Evolutionary conservation across 2,113 vertebrate genomes (phyloP), one percentile per base, ranked within the genome.

Genomic region (Microcebus tavaratra): DNA sequence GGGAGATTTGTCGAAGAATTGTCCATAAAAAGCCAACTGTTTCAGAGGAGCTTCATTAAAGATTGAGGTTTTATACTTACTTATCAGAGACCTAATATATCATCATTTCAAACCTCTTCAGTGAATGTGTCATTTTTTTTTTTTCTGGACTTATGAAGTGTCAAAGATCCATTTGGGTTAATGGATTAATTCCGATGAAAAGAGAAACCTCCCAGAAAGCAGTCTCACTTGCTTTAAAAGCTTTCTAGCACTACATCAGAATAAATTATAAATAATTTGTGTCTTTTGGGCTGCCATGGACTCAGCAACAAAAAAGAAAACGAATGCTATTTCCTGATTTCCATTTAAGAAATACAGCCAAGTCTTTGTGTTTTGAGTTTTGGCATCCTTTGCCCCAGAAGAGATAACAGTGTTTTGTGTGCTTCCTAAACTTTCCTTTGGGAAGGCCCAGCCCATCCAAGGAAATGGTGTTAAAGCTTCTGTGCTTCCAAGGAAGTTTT

Each of bases 91-190:
- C 5, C 25, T 84, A 8, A 53, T 70, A n/a, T 2, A 27, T 3
- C 68, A 11, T 88, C 48, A 70, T 94, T 89, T 91, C 72, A 97
- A 95, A 84, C 25, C 4, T 84, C 23, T 68, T 93, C 70, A 80
- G 57, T 48, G 25, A 95, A 50, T 31, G 0, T 76, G 3, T 82
- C 36, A 14, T 50, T 50, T 42, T 73, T 72, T 65, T 81, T 90
- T 72, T 65, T 81, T 86, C 63, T 88, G 14, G 27, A 96, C 20
- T 78, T 72, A 63, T 0, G 42, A 95, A 63, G 3, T 63, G 6
- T 21, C 53, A 59, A 48, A 92, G n/a, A 87, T 8, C 27, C 45
- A 42, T 34, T 91, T n/a, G 23, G 50, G 65, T 84, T 34, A 83
- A 9, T 91, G 25, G 39, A 67, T 91, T 73, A 50, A 91, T 91